These are phyloP conservation scores for Brachionus paranguensis DNA, from an alignment of 1,140 invertebrate genomes.

Conservation along the genomic window DNA sequence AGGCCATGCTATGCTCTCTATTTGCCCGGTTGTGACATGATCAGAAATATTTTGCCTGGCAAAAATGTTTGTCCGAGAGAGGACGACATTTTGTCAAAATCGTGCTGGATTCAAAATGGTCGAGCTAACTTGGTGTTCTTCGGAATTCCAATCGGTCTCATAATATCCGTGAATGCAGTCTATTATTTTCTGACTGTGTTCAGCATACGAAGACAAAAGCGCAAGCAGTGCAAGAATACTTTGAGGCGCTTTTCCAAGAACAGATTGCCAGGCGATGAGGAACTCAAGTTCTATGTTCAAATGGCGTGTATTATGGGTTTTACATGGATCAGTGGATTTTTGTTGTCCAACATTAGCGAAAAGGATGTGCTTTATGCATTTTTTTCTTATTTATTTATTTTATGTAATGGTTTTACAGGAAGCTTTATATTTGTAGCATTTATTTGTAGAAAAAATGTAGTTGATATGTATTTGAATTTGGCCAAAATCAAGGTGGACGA, in stretches of 20 bases:
- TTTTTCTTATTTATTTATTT: conserved; percentile 47
- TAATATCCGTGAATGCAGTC: conserved; percentile 49
- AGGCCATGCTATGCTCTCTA: conserved; percentile 41
- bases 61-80: neutral
- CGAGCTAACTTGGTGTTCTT: conserved; percentile 51
- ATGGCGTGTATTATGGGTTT: conserved; percentile 57
- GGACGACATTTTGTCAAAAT: conserved; percentile 37
- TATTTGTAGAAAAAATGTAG: conserved; percentile 47
- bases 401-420: conserved; percentile 50
- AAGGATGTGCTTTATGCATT: conserved; percentile 41
- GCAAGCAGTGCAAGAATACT: conserved; percentile 42
- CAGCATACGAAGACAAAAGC: conserved; percentile 57
- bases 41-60: conserved; percentile 43
- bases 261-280: conserved; percentile 46
- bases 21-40: conserved; percentile 44
- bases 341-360: conserved; percentile 47
- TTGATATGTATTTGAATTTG: conserved; percentile 42
- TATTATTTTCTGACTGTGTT: conserved; percentile 53
- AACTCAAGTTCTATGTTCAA: conserved; percentile 60
- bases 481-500: neutral
- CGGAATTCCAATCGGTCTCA: conserved; percentile 50
- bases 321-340: conserved; percentile 55
- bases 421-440: conserved; percentile 53
- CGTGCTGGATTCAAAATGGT: conserved; percentile 57
- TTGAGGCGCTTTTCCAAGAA: neutral